Percentiles rank a stretch among this genome's conserved stretches.
These are phyloP conservation scores for Spialia ferax DNA, from an alignment of 2,888 invertebrate species.

Conservation along the genomic window DNA sequence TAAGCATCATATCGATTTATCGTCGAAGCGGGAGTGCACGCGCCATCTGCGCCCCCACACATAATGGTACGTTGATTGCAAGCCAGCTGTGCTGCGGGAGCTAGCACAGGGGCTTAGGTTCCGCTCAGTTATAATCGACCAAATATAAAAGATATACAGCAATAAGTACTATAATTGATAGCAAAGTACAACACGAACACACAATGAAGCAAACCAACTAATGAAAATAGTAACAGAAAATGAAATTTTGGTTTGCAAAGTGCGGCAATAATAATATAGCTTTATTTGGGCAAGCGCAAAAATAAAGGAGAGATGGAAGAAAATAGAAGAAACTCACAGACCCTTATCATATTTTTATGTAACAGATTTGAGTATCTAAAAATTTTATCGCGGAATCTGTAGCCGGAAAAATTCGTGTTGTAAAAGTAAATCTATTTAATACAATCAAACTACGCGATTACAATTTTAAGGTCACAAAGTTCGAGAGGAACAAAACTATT, in stretches of 20 bases:
- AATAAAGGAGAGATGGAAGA: too few species aligned
- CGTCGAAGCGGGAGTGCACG: constrained; percentile 59
- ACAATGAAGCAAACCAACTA: neutral
- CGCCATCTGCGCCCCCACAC: constrained; percentile 84
- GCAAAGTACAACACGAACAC: neutral
- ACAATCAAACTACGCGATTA: neutral
- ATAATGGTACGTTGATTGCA: constrained; percentile 65
- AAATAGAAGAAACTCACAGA: too few species aligned
- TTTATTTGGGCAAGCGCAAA: too few species aligned
- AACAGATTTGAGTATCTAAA: too few species aligned
- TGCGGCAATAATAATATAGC: too few species aligned
- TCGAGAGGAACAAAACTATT: neutral
- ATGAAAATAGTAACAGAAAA: neutral
- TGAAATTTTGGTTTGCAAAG: too few species aligned
- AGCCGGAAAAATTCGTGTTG: neutral
- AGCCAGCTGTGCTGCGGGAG: constrained; percentile 69
- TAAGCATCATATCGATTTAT: constrained; percentile 62
- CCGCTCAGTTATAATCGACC: constrained; percentile 6
- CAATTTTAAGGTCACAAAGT: neutral
- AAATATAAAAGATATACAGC: neutral
- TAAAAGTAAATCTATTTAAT: neutral
- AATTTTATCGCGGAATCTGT: neutral
- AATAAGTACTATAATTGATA: neutral
- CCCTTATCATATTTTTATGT: too few species aligned
- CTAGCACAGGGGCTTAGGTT: neutral